These are phyloP conservation scores for Thaleichthys pacificus DNA, from an alignment of 2,797 vertebrate genomes.

Conservation along the genomic window DNA sequence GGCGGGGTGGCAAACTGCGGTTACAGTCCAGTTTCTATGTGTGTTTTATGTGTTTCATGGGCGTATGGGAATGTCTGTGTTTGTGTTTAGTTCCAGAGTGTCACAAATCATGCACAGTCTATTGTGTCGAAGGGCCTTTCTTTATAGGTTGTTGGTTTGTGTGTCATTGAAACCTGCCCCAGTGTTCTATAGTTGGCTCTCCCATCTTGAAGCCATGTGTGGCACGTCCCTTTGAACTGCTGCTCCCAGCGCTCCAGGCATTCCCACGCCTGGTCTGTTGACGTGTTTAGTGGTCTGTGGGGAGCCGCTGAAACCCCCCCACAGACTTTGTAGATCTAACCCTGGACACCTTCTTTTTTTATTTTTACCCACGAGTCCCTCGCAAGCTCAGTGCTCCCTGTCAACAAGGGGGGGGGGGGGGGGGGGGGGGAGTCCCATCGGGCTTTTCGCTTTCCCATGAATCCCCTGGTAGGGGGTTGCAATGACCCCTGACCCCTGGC, in stretches of 20 bases:
- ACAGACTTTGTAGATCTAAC: slow-evolving; percentile 57
- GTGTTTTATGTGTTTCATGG: slow-evolving; percentile 3
- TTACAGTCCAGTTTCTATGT: background rate
- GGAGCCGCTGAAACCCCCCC: slow-evolving; percentile 46
- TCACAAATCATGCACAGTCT: slow-evolving; percentile 32
- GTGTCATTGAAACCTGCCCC: slow-evolving; percentile 74
- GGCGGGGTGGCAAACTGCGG: slow-evolving; percentile 31
- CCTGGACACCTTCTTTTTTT: slow-evolving; percentile 41
- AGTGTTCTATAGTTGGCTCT: slow-evolving; percentile 25
- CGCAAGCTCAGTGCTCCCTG: slow-evolving; percentile 40
- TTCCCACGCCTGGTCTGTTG: slow-evolving; percentile 56
- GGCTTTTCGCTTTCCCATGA: slow-evolving; percentile 67
- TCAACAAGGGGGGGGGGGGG: slow-evolving; percentile 46
- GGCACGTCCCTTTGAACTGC: slow-evolving; percentile 49
- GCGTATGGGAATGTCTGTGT: slow-evolving; percentile 4
- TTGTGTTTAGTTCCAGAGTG: background rate
- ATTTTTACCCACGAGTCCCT: slow-evolving; percentile 40
- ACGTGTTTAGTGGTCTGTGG: slow-evolving; percentile 62
- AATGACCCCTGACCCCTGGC: slow-evolving; percentile 55
- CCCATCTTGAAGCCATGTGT: slow-evolving; percentile 67
- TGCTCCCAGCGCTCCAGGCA: slow-evolving; percentile 20
- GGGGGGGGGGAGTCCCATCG: slow-evolving; percentile 28
- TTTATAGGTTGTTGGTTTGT: slow-evolving; percentile 41
- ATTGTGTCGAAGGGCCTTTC: slow-evolving; percentile 31
- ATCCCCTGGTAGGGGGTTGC: slow-evolving; percentile 53